phyloP scores from a whole-genome alignment of 2,888 invertebrate genomes.

The Formica aserva region DNA sequence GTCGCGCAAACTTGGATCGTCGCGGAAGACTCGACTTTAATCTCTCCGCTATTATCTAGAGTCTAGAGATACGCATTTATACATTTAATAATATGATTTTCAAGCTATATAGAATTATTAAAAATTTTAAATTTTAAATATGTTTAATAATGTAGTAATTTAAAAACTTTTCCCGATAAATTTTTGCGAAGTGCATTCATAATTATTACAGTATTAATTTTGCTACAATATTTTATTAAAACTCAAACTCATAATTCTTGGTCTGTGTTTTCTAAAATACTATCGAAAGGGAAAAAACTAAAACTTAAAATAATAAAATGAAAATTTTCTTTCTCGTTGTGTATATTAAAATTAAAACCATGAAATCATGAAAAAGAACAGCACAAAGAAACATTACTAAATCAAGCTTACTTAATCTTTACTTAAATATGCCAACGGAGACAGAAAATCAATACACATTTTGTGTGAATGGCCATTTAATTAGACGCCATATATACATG shows the following conservation, averaged over 20 bases:
- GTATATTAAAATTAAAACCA: not conserved
- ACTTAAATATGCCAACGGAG: not conserved
- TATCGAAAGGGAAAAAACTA: not conserved
- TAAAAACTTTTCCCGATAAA: not conserved
- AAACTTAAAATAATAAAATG: not conserved
- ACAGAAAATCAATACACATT: not conserved
- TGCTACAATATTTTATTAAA: not conserved
- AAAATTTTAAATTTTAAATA: not conserved
- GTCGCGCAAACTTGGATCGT: not conserved
- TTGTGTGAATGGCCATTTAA: not conserved
- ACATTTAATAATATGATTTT: no score
- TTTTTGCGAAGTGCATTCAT: not conserved
- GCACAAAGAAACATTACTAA: not conserved
- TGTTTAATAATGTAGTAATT: not conserved
- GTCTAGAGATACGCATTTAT: not conserved
- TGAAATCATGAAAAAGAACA: not conserved
- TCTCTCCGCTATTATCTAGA: not conserved
- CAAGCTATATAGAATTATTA: no score
- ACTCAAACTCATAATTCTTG: not conserved
- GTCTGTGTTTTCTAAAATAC: not conserved
- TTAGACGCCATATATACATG: not conserved
- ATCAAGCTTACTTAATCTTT: not conserved
- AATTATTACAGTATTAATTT: constrained; percentile 16
- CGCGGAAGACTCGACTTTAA: not conserved
- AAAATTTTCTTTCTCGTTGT: not conserved